phyloP scores from a whole-genome alignment of 2,113 vertebrate genomes.

The Proteles cristata region DNA sequence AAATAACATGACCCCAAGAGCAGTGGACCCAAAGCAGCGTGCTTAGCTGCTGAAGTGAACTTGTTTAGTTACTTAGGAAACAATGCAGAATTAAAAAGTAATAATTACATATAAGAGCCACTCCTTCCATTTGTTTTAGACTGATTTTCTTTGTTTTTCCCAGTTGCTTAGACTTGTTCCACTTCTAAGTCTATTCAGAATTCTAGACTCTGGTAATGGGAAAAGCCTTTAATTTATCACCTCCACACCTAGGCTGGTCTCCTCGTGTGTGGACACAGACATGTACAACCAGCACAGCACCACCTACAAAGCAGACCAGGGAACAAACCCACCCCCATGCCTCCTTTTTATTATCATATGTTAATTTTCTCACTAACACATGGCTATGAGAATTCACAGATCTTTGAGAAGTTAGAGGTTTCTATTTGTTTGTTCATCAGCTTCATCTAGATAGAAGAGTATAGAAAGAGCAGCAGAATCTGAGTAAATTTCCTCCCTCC shows the following conservation, averaged over 20 bases:
- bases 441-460: background rate
- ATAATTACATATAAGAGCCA: background rate
- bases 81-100: background rate
- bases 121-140: background rate
- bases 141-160: background rate
- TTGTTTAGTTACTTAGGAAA: conserved; percentile 45
- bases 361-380: background rate
- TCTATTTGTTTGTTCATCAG: background rate
- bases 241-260: background rate
- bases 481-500: background rate
- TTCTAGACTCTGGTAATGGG: background rate
- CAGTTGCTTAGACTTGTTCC: background rate
- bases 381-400: background rate
- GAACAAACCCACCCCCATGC: background rate
- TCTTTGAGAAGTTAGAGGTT: background rate
- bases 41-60: background rate
- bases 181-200: background rate
- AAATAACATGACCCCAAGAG: background rate
- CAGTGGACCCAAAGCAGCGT: background rate
- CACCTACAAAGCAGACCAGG: background rate
- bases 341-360: background rate
- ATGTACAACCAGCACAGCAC: background rate
- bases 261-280: background rate
- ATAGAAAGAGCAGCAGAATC: background rate
- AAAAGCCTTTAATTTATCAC: background rate